A percentile compares a stretch with the other conserved stretches of the same genome.
Evolutionary conservation across 23 tunicate genomes (phyloP).

Genomic region (Botrylloides violaceus): DNA sequence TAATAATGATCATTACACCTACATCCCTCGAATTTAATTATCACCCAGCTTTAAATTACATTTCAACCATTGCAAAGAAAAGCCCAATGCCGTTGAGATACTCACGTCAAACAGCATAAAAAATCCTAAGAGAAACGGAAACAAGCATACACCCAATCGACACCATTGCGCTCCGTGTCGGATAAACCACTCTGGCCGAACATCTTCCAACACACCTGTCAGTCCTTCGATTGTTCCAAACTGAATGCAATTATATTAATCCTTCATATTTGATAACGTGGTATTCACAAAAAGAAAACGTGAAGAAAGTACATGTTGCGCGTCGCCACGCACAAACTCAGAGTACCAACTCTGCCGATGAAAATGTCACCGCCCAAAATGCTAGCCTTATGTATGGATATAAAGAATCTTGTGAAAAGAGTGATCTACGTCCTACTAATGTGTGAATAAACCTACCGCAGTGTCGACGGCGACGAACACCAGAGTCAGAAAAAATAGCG

Average conservation of each 20-base stretch:
- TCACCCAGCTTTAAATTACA: too few species aligned
- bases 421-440: background rate
- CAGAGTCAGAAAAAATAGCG: background rate
- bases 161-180: background rate
- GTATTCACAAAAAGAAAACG: too few species aligned
- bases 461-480: conserved; percentile 1
- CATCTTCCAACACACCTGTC: background rate
- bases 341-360: too few species aligned
- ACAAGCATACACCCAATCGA: background rate
- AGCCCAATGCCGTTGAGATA: too few species aligned
- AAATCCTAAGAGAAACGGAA: background rate
- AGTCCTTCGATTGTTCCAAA: background rate
- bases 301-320: background rate
- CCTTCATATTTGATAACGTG: too few species aligned
- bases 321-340: background rate
- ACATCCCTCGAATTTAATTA: too few species aligned
- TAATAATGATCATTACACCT: too few species aligned
- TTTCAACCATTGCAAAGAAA: too few species aligned
- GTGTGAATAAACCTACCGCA: background rate
- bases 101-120: background rate
- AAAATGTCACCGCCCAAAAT: too few species aligned
- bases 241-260: background rate
- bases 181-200: background rate
- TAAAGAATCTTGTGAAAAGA: background rate
- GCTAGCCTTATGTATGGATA: too few species aligned